These are phyloP conservation scores for Argya squamiceps DNA, from an alignment of 2,797 vertebrate species.

Conservation along the genomic window DNA sequence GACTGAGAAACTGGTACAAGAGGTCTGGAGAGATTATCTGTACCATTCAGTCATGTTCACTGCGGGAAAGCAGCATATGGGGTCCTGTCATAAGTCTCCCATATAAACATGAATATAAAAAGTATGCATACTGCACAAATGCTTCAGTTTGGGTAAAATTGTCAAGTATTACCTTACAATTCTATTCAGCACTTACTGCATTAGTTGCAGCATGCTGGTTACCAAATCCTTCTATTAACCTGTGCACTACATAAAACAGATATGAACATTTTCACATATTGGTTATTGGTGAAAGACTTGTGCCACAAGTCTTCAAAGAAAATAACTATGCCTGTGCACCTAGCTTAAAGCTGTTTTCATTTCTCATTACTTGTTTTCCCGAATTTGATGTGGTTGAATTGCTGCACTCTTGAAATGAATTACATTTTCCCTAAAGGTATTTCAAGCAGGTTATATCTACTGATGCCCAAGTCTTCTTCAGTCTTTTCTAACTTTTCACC, in stretches of 20 bases:
- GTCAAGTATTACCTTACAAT: neutral
- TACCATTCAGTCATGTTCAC: neutral
- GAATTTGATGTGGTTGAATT: neutral
- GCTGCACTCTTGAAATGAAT: neutral
- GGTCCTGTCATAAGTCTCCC: neutral
- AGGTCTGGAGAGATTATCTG: neutral
- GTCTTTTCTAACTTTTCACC: neutral
- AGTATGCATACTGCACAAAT: fast-evolving
- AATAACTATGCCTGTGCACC: neutral
- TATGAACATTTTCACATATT: neutral
- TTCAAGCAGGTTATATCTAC: neutral
- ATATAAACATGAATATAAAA: neutral
- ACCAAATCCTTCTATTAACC: neutral
- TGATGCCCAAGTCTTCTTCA: neutral
- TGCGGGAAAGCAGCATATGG: neutral
- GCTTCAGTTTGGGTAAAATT: neutral
- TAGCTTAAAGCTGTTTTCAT: neutral
- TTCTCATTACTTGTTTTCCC: neutral
- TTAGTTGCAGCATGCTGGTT: neutral
- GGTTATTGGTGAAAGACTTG: neutral
- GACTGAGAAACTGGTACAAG: neutral
- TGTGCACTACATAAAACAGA: neutral
- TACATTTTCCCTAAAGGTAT: neutral
- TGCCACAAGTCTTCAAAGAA: neutral
- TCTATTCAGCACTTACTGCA: neutral